phyloP scores from a whole-genome alignment of 2,888 invertebrate species.

The Pseudolycoriella hygida region DNA sequence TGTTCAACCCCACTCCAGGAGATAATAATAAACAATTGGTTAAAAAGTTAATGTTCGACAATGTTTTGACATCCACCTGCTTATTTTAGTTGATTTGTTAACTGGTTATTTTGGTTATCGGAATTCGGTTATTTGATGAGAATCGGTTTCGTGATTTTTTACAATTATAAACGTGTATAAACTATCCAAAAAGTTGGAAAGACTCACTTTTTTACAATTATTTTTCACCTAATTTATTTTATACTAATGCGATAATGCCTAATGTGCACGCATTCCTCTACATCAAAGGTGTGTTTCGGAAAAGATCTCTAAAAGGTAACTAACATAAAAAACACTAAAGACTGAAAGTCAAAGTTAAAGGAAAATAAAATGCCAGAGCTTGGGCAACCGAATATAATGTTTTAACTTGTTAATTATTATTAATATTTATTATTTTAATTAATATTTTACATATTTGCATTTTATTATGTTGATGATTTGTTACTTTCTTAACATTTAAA shows the following conservation, averaged over 20 bases:
- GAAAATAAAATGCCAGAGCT: constrained; percentile 39
- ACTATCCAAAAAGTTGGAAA: background rate
- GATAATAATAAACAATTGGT: too few relatives aligned
- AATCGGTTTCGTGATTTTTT: too few relatives aligned
- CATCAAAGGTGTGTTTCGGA: constrained; percentile 77
- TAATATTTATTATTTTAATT: background rate
- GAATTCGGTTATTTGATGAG: too few relatives aligned
- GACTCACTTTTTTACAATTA: constrained; percentile 18
- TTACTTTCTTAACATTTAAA: too few relatives aligned
- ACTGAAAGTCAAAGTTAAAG: constrained; percentile 14
- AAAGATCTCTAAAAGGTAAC: constrained; percentile 93
- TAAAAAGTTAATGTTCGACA: too few relatives aligned
- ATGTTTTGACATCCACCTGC: too few relatives aligned
- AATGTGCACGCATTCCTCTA: constrained; percentile 38
- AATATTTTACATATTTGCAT: background rate
- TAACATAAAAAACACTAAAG: constrained; percentile 28
- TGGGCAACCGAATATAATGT: constrained; percentile 23
- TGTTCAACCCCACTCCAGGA: too few relatives aligned
- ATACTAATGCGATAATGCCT: constrained; percentile 31
- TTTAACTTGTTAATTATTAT: too few relatives aligned
- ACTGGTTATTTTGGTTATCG: too few relatives aligned
- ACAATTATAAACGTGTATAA: too few relatives aligned
- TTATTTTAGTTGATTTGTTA: too few relatives aligned
- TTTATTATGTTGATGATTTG: background rate
- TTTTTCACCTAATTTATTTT: constrained; percentile 14